Conservation (phyloP, 2,113 vertebrate genomes). For the Zootoca vivipara region DNA sequence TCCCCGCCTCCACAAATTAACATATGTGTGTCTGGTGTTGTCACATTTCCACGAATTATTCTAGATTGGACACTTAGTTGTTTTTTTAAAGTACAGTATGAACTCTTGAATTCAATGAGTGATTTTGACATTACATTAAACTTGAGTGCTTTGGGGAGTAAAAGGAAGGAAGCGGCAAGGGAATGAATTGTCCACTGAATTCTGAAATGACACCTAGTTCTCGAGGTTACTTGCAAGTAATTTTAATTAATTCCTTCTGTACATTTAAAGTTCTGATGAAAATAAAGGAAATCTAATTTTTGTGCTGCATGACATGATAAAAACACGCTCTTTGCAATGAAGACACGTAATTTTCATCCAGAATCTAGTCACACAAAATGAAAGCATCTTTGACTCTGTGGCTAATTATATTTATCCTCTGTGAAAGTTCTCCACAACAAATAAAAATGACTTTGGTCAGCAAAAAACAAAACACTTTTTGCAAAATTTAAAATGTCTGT, state of each 20-base stretch:
- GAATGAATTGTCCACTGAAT: not conserved
- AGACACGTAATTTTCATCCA: not conserved
- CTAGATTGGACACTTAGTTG: not conserved
- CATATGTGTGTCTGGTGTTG: not conserved
- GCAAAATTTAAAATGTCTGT: not conserved
- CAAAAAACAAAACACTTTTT: not conserved
- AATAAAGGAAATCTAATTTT: not conserved
- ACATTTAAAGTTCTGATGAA: not conserved
- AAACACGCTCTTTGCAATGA: not conserved
- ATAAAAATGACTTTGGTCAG: not conserved
- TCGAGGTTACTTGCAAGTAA: not conserved
- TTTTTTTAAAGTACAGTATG: no score
- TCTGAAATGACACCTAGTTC: not conserved
- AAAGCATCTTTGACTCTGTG: not conserved
- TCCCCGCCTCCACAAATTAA: not conserved
- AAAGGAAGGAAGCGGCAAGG: not conserved
- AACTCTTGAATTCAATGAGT: no score
- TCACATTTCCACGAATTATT: not conserved
- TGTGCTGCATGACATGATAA: not conserved
- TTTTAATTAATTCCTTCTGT: not conserved
- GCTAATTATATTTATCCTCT: not conserved
- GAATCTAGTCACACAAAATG: not conserved
- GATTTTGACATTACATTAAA: no score
- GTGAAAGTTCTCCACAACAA: not conserved
- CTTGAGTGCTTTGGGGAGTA: not conserved